Percentiles rank a stretch among this genome's conserved stretches.
Conservation (phyloP, 2,113 vertebrate genomes). For the Azemiops feae region DNA sequence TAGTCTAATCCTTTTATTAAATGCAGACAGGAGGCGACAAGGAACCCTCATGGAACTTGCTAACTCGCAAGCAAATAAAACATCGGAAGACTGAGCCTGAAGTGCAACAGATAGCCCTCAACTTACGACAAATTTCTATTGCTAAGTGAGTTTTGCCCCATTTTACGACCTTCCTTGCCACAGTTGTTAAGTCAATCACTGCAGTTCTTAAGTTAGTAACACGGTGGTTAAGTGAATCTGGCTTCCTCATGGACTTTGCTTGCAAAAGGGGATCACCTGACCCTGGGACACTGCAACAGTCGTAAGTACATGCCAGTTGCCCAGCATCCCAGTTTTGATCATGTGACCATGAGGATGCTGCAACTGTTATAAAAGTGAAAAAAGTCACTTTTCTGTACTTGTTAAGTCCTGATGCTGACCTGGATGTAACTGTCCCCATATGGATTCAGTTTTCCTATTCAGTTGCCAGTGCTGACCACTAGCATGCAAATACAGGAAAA, state of each 20-base stretch:
- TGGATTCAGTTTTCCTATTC: not conserved
- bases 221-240: no score
- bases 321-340: not conserved
- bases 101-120: not conserved
- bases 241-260: no score
- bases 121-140: no score
- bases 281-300: fast-evolving
- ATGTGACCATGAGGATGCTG: not conserved
- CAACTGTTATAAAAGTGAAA: not conserved
- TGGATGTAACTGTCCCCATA: not conserved
- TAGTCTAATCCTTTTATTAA: not conserved
- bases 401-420: not conserved
- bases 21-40: not conserved
- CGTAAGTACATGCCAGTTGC: not conserved
- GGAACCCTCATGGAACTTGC: not conserved
- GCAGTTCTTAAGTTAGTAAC: no score
- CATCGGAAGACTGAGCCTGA: not conserved
- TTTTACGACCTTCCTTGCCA: no score
- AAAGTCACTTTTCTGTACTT: not conserved
- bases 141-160: no score
- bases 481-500: not conserved
- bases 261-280: not conserved
- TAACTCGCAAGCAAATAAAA: not conserved
- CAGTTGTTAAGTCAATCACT: no score
- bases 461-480: no score